Conservation (phyloP, 2,113 vertebrate genomes). For the Coreoperca whiteheadi region DNA sequence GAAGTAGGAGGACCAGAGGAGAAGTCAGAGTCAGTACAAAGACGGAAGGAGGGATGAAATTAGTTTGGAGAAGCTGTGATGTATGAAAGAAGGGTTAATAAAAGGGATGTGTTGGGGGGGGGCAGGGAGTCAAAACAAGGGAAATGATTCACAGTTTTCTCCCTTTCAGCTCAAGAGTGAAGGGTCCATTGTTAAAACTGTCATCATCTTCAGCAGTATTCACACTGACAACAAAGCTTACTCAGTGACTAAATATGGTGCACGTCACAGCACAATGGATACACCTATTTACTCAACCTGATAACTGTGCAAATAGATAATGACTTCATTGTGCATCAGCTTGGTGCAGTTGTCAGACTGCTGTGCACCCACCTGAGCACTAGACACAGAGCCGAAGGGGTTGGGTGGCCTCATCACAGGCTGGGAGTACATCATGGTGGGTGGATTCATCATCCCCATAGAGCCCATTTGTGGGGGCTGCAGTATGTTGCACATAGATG, state of each 20-base stretch:
- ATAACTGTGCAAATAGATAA: constrained; percentile 45
- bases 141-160: constrained; percentile 70
- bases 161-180: constrained; percentile 66
- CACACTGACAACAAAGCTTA: constrained; percentile 54
- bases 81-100: constrained; percentile 66
- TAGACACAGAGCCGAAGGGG: constrained; percentile 96
- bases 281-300: constrained; percentile 57
- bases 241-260: constrained; percentile 55
- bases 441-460: constrained; percentile 96
- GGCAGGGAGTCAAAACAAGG: constrained; percentile 59
- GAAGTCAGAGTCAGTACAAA: constrained; percentile 85
- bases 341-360: constrained; percentile 21
- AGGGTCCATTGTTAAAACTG: constrained; percentile 65
- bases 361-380: constrained; percentile 91
- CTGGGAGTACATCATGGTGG: constrained; percentile 97
- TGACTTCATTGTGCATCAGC: constrained; percentile 41
- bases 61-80: constrained; percentile 73
- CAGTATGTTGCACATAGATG: constrained; percentile 34
- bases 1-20: constrained; percentile 86
- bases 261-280: constrained; percentile 60
- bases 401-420: constrained; percentile 98
- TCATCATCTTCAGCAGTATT: constrained; percentile 63
- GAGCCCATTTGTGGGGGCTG: constrained; percentile 95
- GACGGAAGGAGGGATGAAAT: constrained; percentile 74
- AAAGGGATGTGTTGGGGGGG: constrained; percentile 28